These are phyloP conservation scores for Catajapyx aquilonaris DNA, from an alignment of 1,140 invertebrate species.

Conservation along the genomic window DNA sequence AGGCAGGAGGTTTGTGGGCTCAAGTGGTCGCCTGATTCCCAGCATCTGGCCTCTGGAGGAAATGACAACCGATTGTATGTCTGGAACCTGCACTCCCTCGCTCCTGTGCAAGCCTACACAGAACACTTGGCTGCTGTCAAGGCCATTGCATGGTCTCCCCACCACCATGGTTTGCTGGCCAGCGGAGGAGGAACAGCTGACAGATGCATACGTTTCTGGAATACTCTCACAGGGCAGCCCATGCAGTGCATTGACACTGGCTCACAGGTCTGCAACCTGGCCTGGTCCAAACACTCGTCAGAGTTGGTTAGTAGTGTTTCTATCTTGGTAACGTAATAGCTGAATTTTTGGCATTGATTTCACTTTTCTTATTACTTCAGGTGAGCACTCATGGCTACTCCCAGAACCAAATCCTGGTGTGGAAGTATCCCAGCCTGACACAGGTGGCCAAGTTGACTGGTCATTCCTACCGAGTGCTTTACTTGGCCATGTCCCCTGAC, in stretches of 20 bases:
- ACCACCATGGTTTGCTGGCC: slow-evolving; percentile 93
- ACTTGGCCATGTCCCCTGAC: slow-evolving; percentile 94
- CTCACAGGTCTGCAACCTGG: slow-evolving; percentile 94
- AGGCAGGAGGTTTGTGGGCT: slow-evolving; percentile 93
- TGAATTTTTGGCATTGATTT: slow-evolving; percentile 3
- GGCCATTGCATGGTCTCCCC: slow-evolving; percentile 98
- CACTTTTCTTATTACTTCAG: slow-evolving; percentile 18
- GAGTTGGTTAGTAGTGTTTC: slow-evolving; percentile 50
- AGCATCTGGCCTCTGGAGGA: slow-evolving; percentile 92
- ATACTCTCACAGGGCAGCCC: slow-evolving; percentile 95
- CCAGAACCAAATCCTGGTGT: slow-evolving; percentile 97
- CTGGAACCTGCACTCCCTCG: slow-evolving; percentile 80
- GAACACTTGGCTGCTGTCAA: slow-evolving; percentile 97
- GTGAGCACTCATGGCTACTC: slow-evolving; percentile 97
- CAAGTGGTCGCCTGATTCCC: slow-evolving; percentile 99
- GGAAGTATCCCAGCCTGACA: slow-evolving; percentile 96
- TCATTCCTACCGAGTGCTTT: slow-evolving; percentile 91
- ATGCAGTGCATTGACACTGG: slow-evolving; percentile 98
- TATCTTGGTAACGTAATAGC: not conserved
- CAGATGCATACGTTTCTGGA: slow-evolving; percentile 96
- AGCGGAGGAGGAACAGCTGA: slow-evolving; percentile 97
- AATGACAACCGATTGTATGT: slow-evolving; percentile 98
- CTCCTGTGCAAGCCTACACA: slow-evolving; percentile 87
- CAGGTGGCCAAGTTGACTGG: slow-evolving; percentile 96
- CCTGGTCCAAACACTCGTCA: slow-evolving; percentile 97